Base-by-base conservation (phyloP, 2,113 vertebrate species). In the Odontophorus gujanensis region DNA sequence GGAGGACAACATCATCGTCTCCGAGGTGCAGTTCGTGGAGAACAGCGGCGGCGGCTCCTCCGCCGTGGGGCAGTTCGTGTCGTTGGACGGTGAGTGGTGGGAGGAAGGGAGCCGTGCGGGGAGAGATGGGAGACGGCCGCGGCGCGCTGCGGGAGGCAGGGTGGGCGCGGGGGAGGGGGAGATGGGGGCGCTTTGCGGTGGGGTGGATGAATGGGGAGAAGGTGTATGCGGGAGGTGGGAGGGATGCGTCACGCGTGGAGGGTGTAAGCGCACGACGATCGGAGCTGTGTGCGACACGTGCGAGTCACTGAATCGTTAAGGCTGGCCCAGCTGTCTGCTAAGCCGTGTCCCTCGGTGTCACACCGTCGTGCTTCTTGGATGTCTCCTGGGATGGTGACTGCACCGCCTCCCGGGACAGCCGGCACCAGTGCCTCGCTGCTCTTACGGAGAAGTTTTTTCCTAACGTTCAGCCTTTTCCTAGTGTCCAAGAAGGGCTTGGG, bases 1-100 rank as follows among this genome's bases (percentile, higher is more conserved):
- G 65, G 99, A 99, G 97, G 99, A 99, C 97, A 99, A 99, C 98
- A 99, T 99, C 97, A 99, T 99, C 68, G 99, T 99, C 40, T 99
- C 99, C 1, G 99, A 99, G 97, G 98, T 99, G 81, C 99, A 99
- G 97, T 99, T 99, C 83, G 99, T 99, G 96, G 99, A 99, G 96
- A 99, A 98, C 90, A 99, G 98, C 34, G 99, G 99, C 42, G 99
- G 99, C 17, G 98, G 98, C 45, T 99, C 99, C 2, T 99, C 99
- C 15, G 99, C 99, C 1, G 98, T 99, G 83, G 99, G 99, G n/a
- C 99, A 99, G 98, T 99, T 99, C 72, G 98, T 99, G 92, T 99
- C 99, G 4, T 97, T 98, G 40, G 99, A 99, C 51, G 98, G 99
- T 99, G 91, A 96, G 98, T 6, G 68, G 21, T 19, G 36, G 59